phyloP scores from a whole-genome alignment of 1,140 invertebrate genomes.

The Brachionus angularis region DNA sequence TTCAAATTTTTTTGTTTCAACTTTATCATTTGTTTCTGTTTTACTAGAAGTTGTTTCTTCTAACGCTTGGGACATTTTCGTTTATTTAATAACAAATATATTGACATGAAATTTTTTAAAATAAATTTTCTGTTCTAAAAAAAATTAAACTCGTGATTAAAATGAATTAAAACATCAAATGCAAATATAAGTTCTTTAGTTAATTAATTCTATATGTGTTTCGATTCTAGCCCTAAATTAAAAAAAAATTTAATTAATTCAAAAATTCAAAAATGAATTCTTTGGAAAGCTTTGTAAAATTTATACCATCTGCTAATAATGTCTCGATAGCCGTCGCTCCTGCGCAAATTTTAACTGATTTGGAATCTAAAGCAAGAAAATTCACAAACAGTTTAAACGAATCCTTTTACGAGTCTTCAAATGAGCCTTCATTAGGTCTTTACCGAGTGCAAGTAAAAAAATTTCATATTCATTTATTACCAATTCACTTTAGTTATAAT shows the following conservation, averaged over 20 bases:
- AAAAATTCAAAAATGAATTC: constrained; percentile 12
- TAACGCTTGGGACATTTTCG: no score
- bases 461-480: background rate
- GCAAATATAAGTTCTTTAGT: background rate
- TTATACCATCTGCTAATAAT: background rate
- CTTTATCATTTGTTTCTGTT: background rate
- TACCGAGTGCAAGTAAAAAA: constrained; percentile 33
- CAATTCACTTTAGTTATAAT: background rate
- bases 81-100: no score
- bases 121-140: no score
- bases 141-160: no score
- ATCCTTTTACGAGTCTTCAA: constrained; percentile 1
- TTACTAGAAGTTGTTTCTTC: constrained; percentile 2
- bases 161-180: background rate
- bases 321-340: background rate
- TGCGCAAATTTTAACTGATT: constrained; percentile 10
- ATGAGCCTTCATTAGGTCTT: constrained; percentile 38
- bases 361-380: constrained; percentile 6
- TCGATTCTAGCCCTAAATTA: no score
- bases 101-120: no score
- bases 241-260: no score
- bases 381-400: background rate
- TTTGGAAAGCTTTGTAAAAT: constrained; percentile 27
- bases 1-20: constrained; percentile 6
- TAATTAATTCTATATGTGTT: no score